Evolutionary conservation across 2,888 invertebrate genomes (phyloP).

Genomic region (Melieria omissa): DNA sequence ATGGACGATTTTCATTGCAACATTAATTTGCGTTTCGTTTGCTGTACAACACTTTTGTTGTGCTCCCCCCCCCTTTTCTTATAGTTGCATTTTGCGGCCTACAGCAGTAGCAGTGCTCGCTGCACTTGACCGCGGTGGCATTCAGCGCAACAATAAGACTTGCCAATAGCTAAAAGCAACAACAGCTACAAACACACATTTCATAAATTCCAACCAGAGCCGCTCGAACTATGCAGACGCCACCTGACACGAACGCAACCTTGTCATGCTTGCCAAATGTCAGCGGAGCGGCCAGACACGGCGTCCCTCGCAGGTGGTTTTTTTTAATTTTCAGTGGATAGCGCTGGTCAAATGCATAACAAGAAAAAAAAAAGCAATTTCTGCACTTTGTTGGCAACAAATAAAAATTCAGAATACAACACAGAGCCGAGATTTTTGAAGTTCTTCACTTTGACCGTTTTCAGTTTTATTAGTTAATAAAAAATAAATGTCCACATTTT

Average conservation of each 20-base stretch:
- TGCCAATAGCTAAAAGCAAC: background rate
- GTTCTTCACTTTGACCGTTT: too few relatives aligned
- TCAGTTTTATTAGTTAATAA: too few relatives aligned
- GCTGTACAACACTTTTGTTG: slow-evolving; percentile 15
- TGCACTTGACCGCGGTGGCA: slow-evolving; percentile 9
- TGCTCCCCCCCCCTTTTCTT: background rate
- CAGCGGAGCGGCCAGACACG: slow-evolving; percentile 19
- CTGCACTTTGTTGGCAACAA: too few relatives aligned
- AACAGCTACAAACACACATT: too few relatives aligned
- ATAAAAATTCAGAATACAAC: too few relatives aligned
- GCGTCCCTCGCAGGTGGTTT: too few relatives aligned
- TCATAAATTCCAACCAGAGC: too few relatives aligned
- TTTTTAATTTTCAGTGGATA: too few relatives aligned
- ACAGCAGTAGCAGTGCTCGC: background rate
- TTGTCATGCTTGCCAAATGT: slow-evolving; percentile 46
- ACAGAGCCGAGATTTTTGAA: too few relatives aligned
- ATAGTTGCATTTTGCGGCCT: background rate
- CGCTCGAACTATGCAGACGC: background rate
- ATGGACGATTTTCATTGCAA: slow-evolving; percentile 61
- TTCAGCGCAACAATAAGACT: slow-evolving; percentile 27
- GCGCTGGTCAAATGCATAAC: too few relatives aligned
- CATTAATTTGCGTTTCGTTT: slow-evolving; percentile 53
- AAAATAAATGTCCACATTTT: too few relatives aligned
- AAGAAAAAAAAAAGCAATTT: too few relatives aligned
- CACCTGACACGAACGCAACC: slow-evolving; percentile 33